Conservation (phyloP, 2,113 vertebrate genomes). For the Melanerpes formicivorus region DNA sequence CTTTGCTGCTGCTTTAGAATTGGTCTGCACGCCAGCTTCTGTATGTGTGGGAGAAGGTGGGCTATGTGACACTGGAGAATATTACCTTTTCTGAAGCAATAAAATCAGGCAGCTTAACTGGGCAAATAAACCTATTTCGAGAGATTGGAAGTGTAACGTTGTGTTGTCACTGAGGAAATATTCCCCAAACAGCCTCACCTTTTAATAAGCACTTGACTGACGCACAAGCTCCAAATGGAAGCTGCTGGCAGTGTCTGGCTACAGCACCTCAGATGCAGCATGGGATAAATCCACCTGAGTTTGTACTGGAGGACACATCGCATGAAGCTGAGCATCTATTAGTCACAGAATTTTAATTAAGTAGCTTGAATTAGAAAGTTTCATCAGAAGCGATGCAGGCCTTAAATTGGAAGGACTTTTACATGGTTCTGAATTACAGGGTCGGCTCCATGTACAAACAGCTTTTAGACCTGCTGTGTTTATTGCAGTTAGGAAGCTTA, state of each 20-base stretch:
- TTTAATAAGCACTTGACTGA: background rate
- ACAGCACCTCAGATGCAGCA: background rate
- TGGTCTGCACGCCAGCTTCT: background rate
- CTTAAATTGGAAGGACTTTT: background rate
- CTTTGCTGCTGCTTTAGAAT: background rate
- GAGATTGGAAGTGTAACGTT: conserved; percentile 1
- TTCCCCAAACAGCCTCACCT: conserved; percentile 3
- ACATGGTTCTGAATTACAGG: background rate
- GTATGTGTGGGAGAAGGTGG: background rate
- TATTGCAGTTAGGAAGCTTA: background rate
- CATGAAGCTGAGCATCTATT: background rate
- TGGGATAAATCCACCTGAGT: background rate
- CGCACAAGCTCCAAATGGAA: background rate
- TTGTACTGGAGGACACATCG: background rate
- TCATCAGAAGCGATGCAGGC: background rate
- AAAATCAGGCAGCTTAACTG: background rate
- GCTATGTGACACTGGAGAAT: background rate
- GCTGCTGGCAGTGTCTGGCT: background rate
- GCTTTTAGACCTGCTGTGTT: background rate
- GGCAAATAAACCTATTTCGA: conserved; percentile 21
- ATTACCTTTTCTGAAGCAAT: background rate
- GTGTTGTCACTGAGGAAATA: conserved; percentile 17
- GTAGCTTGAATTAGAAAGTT: conserved; percentile 18
- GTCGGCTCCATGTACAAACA: background rate
- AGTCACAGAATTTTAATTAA: conserved; percentile 47